Evolutionary conservation across 2,113 vertebrate species (phyloP), one percentile per base, ranked within the genome.

Genomic region (Oophaga pumilio): DNA sequence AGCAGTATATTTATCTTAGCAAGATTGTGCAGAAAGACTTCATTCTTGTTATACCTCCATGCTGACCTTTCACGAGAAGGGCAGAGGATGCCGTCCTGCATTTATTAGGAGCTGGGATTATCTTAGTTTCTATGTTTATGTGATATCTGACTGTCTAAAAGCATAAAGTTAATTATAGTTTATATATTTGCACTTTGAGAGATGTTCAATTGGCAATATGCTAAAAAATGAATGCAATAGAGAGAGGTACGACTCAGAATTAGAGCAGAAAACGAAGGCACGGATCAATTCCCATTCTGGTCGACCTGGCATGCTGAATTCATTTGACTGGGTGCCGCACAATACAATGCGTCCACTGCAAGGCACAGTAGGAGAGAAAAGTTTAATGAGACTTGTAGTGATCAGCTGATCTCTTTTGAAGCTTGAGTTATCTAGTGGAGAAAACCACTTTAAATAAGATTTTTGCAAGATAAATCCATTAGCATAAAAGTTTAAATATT

Each of bases 1-100:
- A 26, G n/a, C 81, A 83, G 62, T 22, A 18, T 69, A 83, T 83
- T 83, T 83, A 83, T 83, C 81, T 68, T 50, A 33, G 64, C 81
- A 82, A 5, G 80, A 59, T 66, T 66, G 33, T 66, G 60, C 80
- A 82, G 62, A 82, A 28, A 43, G 10, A 64, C 20, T 2, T 80
- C 43, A 64, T 8, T 49, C 43, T 68, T 82, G 43, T 52, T 68
- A 26, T 53, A 69, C 22, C n/a, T n/a, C n/a, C 18, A 53, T 24
- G 49, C 43, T 53, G 50, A 17, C n/a, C 59, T 26, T 24, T 52
- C 8, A 14, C n/a, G 20, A 13, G 62, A 68, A 52, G 0, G 60
- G 57, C 11, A 60, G 24, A 57, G 12, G 76, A 43, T 76, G 74
- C 5, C 14, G 4, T 0, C 12, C 52, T 79, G n/a, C 8, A 60